Percentiles rank a stretch among this genome's conserved stretches.
phyloP scores from a whole-genome alignment of 1,140 invertebrate species.

The Solen grandis region DNA sequence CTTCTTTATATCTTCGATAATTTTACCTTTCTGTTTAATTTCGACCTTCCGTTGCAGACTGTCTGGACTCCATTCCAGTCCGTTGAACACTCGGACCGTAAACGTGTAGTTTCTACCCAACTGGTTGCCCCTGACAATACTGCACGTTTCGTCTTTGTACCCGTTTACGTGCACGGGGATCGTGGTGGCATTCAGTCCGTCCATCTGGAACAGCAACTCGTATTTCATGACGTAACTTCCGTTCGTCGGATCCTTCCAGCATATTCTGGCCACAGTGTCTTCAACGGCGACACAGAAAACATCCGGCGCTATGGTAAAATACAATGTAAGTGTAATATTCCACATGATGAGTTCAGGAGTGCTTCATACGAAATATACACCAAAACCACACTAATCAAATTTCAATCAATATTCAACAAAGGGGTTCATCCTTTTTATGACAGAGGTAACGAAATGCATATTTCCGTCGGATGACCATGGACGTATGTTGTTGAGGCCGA shows the following conservation, averaged over 20 bases:
- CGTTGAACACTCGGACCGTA: slow-evolving; percentile 37
- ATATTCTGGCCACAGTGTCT: slow-evolving; percentile 34
- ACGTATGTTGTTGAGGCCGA: neutral
- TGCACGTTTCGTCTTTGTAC: slow-evolving; percentile 54
- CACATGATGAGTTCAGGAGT: slow-evolving; percentile 17
- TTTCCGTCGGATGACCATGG: neutral
- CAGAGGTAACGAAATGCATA: neutral
- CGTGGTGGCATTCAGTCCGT: slow-evolving; percentile 34
- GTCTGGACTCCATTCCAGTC: slow-evolving; percentile 37
- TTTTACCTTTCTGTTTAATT: slow-evolving; percentile 43
- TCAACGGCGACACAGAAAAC: slow-evolving; percentile 48
- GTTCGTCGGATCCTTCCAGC: slow-evolving; percentile 57
- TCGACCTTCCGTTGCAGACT: slow-evolving; percentile 43
- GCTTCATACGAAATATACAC: neutral
- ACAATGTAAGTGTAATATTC: slow-evolving; percentile 53
- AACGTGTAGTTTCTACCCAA: slow-evolving; percentile 48
- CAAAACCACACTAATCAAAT: no score
- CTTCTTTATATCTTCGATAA: no score
- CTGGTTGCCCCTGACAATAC: slow-evolving; percentile 31
- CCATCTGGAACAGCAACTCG: slow-evolving; percentile 47
- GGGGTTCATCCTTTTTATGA: neutral
- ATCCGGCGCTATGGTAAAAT: slow-evolving; percentile 55
- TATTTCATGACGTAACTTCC: slow-evolving; percentile 61
- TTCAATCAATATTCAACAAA: neutral
- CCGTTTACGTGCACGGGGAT: slow-evolving; percentile 36